phyloP scores from a whole-genome alignment of 1,140 invertebrate species.

The Drosophila sechellia region DNA sequence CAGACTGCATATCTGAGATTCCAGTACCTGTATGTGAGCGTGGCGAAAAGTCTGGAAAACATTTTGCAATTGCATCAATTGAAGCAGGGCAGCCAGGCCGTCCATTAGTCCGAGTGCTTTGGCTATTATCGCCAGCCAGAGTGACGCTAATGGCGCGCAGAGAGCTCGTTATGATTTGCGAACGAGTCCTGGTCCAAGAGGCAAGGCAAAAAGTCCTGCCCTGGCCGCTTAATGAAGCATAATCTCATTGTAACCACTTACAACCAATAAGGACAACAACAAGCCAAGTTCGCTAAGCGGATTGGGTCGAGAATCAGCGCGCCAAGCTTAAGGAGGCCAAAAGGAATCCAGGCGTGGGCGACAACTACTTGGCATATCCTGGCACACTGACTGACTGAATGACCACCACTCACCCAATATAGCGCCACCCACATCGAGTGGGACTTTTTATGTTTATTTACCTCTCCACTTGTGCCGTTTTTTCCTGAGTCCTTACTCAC shows the following conservation, averaged over 20 bases:
- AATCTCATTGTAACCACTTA: slow-evolving; percentile 79
- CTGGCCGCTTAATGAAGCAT: slow-evolving; percentile 74
- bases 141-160: slow-evolving; percentile 73
- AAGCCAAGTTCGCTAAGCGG: slow-evolving; percentile 61
- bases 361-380: slow-evolving; percentile 79
- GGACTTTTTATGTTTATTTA: slow-evolving; percentile 80
- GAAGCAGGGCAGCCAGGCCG: slow-evolving; percentile 45
- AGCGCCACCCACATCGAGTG: slow-evolving; percentile 50
- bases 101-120: slow-evolving; percentile 77
- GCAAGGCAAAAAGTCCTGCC: slow-evolving; percentile 25
- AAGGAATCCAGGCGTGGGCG: slow-evolving; percentile 41
- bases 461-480: slow-evolving; percentile 66
- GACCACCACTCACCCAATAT: slow-evolving; percentile 24
- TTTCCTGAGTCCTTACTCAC: slow-evolving; percentile 44
- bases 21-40: slow-evolving; percentile 31
- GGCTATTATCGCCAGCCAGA: slow-evolving; percentile 71
- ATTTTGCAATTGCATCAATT: slow-evolving; percentile 66
- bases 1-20: slow-evolving; percentile 76
- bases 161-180: slow-evolving; percentile 80
- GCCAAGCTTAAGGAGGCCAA: slow-evolving; percentile 42
- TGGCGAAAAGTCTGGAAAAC: slow-evolving; percentile 24
- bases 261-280: slow-evolving; percentile 74
- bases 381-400: slow-evolving; percentile 54
- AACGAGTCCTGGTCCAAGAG: slow-evolving; percentile 28
- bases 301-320: slow-evolving; percentile 63